Evolutionary conservation across 2,113 vertebrate genomes (phyloP).

Genomic region (Nothobranchius kuhntae): DNA sequence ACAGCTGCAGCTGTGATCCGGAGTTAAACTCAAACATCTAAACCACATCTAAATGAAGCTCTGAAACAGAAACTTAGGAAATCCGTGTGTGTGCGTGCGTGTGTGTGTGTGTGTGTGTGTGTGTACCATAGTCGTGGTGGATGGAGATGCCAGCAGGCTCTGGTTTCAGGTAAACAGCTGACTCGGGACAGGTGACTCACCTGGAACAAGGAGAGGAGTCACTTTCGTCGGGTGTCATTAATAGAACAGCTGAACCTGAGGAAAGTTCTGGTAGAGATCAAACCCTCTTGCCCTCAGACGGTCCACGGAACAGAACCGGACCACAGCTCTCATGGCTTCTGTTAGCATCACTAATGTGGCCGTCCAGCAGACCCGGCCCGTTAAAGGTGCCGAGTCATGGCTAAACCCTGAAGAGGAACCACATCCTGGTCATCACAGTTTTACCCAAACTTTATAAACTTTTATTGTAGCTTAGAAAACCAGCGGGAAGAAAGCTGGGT

Average conservation of each 20-base stretch:
- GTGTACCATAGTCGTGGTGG: slow-evolving; percentile 52
- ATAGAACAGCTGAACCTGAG: not conserved
- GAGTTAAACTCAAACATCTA: no score
- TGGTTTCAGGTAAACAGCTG: not conserved
- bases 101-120: not conserved
- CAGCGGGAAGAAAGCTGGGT: not conserved
- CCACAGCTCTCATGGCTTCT: no score
- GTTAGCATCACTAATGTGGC: not conserved
- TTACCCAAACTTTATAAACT: no score
- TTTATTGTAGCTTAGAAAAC: not conserved
- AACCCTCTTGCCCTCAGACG: not conserved
- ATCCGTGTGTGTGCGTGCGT: no score
- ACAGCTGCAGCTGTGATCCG: no score
- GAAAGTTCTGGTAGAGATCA: not conserved
- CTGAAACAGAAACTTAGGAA: no score
- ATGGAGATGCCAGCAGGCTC: slow-evolving; percentile 2
- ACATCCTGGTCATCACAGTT: not conserved
- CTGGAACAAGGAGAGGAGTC: slow-evolving; percentile 16
- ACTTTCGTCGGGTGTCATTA: not conserved
- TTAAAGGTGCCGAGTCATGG: slow-evolving; percentile 10
- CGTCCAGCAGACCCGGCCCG: not conserved
- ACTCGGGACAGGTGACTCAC: slow-evolving; percentile 13
- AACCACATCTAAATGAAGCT: no score
- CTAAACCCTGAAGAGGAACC: not conserved
- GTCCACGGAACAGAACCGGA: no score